A percentile compares a stretch with the other conserved stretches of the same genome.
Evolutionary conservation across 2,888 invertebrate genomes (phyloP).

Genomic region (Linnaemya tessellans): DNA sequence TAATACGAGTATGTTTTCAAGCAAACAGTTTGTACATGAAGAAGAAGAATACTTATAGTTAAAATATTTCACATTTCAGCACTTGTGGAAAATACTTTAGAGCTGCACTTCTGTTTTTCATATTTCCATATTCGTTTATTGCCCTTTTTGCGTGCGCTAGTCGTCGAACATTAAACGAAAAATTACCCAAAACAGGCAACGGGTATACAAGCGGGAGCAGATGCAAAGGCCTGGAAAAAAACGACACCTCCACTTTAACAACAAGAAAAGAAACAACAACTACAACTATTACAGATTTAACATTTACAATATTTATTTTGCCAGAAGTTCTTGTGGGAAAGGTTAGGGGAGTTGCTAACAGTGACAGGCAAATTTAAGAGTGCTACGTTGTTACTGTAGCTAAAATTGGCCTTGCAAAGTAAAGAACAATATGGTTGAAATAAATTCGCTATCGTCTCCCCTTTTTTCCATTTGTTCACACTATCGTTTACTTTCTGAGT

Average conservation of each 20-base stretch:
- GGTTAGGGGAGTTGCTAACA: neutral
- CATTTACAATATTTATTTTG: conserved; percentile 36
- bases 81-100: conserved; percentile 61
- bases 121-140: conserved; percentile 31
- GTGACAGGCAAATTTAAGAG: conserved; percentile 6
- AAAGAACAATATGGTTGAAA: too few relatives aligned
- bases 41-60: conserved; percentile 29
- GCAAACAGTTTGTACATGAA: conserved; percentile 11
- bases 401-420: too few relatives aligned
- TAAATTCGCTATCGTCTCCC: too few relatives aligned
- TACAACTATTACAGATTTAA: conserved; percentile 10
- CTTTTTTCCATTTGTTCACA: too few relatives aligned
- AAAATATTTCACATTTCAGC: conserved; percentile 62
- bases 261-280: neutral
- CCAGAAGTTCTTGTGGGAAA: conserved; percentile 23
- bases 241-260: conserved; percentile 27
- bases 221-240: conserved; percentile 29
- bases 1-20: conserved; percentile 6
- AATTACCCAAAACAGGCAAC: conserved; percentile 1
- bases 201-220: conserved; percentile 15
- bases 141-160: neutral
- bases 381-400: neutral
- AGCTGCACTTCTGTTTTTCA: conserved; percentile 54
- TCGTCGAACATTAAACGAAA: conserved; percentile 10
- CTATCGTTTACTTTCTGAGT: too few relatives aligned